Conservation (phyloP, 2,797 vertebrate genomes). For the Hipposideros larvatus region DNA sequence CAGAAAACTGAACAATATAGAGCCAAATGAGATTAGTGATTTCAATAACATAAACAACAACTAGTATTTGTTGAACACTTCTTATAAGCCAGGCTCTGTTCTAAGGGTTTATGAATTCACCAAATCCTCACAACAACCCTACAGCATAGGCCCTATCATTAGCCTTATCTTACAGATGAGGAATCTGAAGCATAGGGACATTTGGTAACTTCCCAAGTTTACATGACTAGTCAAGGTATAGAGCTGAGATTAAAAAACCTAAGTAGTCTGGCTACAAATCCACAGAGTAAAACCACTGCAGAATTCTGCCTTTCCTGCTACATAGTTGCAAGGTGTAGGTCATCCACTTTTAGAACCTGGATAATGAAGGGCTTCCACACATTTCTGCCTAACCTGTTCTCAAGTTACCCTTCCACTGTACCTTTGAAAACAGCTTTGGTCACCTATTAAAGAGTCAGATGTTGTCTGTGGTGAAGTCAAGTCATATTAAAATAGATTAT, state of each 20-base stretch:
- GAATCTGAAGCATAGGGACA: background rate
- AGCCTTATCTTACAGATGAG: background rate
- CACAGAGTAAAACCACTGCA: background rate
- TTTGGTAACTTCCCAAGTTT: constrained; percentile 10
- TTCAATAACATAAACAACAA: background rate
- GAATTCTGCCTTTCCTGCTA: constrained; percentile 20
- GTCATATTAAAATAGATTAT: background rate
- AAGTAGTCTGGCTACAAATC: background rate
- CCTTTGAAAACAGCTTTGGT: constrained; percentile 6
- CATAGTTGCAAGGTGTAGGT: background rate
- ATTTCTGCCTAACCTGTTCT: background rate
- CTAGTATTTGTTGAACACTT: background rate
- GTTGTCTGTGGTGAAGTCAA: background rate
- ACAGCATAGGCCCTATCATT: background rate
- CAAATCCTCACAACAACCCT: background rate
- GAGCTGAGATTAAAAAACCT: constrained; percentile 22
- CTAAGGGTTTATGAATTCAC: constrained; percentile 7
- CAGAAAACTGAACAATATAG: background rate
- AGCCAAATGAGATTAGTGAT: background rate
- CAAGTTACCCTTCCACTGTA: background rate
- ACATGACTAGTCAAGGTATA: background rate
- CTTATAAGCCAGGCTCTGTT: background rate
- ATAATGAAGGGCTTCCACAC: background rate
- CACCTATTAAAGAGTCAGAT: constrained; percentile 19
- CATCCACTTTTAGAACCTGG: constrained; percentile 11